Evolutionary conservation across 2,888 invertebrate species (phyloP), one percentile per base, ranked within the genome.

Genomic region (Lycaena phlaeas): DNA sequence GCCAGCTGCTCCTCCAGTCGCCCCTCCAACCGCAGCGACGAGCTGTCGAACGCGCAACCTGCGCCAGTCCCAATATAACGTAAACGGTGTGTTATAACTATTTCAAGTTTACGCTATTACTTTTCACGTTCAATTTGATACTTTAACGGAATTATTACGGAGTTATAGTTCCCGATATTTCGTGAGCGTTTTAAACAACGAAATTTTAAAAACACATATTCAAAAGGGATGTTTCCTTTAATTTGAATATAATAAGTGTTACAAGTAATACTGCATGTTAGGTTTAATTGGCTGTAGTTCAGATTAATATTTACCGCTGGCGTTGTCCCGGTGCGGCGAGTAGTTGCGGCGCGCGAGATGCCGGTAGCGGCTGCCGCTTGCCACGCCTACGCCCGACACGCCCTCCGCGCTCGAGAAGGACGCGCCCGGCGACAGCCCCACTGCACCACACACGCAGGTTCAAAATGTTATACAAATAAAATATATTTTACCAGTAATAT

Each of bases 1-100:
- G 93, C 93, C 54, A 93, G 85, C 71, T 93, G 92, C 73, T 91
- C 91, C 70, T 93, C 93, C 56, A 93, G 85, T 26, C 93, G 92
- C 73, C 91, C 91, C 69, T 93, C 93, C 56, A 93, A 85, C 26
- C 91, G 90, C 53, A 92, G 89, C 45, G 90, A 91, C 7, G 90
- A 89, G 66, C 90, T 89, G 72, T 92, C 92, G 72, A 91, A 92
- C 50, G 89, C 81, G 61, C 76, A 76, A 2, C 76, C 82, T 81
- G 61, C 1, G 22, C 41, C n/a, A 40, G 4, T 14, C 11, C 18
- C 28, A 28, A 38, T 37, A 17, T 15, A 15, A n/a, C 30, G 26
- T 12, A 18, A 18, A n/a, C n/a, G n/a, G n/a, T n/a, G n/a, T n/a
- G n/a, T n/a, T n/a, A n/a, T n/a, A n/a, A n/a, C n/a, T n/a, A n/a